Evolutionary conservation across 2,888 invertebrate species (phyloP), one percentile per base, ranked within the genome.

Genomic region (Ennomos erosarius): DNA sequence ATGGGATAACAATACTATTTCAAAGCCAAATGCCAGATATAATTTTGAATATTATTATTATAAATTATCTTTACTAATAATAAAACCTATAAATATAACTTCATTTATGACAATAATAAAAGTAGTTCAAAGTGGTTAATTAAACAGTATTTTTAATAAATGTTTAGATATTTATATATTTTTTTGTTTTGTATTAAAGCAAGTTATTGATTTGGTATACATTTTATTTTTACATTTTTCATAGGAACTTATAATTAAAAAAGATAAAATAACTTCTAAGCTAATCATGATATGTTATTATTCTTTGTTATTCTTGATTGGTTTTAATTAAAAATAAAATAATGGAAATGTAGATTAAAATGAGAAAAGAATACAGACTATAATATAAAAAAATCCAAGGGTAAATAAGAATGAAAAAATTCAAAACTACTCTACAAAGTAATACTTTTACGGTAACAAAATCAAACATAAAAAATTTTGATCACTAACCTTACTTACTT

Each of bases 281-380:
- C 59, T 71, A 75, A 75, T 62, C 76, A 78, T 89, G 90, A 90
- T 90, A 90, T 90, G 90, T 89, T 77, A 62, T 75, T 82, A 88
- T 89, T 90, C 88, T 83, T 82, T 76, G 76, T 81, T 85, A 88
- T 86, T 85, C 87, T 88, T 88, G 87, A 84, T 88, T 82, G 72
- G 40, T 55, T 43, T 34, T 55, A 60, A 37, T 45, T 12, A 35
- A n/a, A 38, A 51, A 10, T 49, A 47, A 43, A 57, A 64, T 66
- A 64, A 61, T 64, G 55, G 38, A 49, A 64, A 48, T 59, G 52
- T 51, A 59, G 53, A 61, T 47, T 52, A 59, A 58, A 67, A 62
- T 68, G 72, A 70, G 63, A 72, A 70, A 63, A 50, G 62, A 64
- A 48, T 5, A 46, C 33, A 36, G 0, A n/a, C n/a, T n/a, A n/a